These are phyloP conservation scores for Mirounga angustirostris DNA, from an alignment of 2,113 vertebrate genomes.

Conservation along the genomic window DNA sequence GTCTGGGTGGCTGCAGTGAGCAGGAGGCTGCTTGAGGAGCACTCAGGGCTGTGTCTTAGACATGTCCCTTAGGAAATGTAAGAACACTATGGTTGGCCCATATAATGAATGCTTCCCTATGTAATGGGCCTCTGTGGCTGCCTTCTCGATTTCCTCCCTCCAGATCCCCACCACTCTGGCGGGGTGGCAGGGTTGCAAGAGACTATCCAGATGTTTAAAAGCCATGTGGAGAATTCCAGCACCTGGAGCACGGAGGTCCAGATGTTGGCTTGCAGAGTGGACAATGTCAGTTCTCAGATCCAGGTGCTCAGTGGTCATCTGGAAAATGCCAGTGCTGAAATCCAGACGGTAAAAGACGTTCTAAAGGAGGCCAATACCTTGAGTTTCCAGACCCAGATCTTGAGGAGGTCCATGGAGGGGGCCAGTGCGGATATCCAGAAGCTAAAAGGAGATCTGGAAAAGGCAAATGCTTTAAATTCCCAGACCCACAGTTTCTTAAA, in stretches of 20 bases:
- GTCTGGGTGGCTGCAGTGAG: background rate
- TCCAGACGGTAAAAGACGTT: slow-evolving; percentile 5
- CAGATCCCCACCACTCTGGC: background rate
- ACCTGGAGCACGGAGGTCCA: slow-evolving; percentile 26
- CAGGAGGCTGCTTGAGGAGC: background rate
- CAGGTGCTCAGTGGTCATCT: background rate
- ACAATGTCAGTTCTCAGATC: slow-evolving; percentile 70
- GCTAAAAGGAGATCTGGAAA: slow-evolving; percentile 61
- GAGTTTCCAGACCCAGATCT: slow-evolving; percentile 47
- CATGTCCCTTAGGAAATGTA: background rate
- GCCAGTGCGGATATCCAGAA: slow-evolving; percentile 44
- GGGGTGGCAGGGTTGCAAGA: background rate
- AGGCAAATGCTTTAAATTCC: slow-evolving; percentile 40
- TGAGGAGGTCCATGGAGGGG: slow-evolving; percentile 52
- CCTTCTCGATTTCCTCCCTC: slow-evolving; percentile 39
- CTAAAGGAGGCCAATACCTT: background rate
- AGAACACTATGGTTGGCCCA: background rate
- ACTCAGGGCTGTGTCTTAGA: background rate
- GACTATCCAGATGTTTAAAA: slow-evolving; percentile 8
- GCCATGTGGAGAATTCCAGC: background rate
- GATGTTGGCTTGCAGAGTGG: slow-evolving; percentile 36
- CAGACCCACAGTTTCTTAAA: slow-evolving; percentile 53
- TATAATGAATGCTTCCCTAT: background rate
- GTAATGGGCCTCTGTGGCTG: background rate
- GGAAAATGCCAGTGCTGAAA: slow-evolving; percentile 24